Evolutionary conservation across 2,113 vertebrate genomes (phyloP).

Genomic region (Acrocephalus kingi): DNA sequence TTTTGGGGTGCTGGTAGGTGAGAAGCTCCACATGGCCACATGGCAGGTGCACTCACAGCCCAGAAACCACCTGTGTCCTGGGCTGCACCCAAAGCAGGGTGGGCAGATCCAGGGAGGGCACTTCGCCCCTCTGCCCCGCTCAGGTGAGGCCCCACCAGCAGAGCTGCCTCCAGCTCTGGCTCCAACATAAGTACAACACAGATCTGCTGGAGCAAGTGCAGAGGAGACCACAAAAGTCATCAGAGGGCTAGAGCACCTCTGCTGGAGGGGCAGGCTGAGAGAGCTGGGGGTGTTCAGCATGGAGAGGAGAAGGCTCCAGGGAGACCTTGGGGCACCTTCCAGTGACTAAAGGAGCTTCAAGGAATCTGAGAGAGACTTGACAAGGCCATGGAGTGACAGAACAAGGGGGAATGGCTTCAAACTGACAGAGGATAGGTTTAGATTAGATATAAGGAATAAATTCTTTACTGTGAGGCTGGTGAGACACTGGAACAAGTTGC

Average conservation of each 20-base stretch:
- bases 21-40: background rate
- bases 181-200: accelerated
- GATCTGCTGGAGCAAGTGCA: background rate
- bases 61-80: background rate
- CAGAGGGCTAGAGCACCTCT: background rate
- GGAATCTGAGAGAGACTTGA: background rate
- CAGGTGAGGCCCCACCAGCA: background rate
- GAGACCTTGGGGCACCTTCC: background rate
- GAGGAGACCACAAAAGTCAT: background rate
- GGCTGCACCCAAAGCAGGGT: background rate
- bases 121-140: background rate
- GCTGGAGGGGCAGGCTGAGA: background rate
- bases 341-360: background rate
- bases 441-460: background rate
- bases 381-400: background rate
- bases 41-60: background rate
- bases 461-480: background rate
- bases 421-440: background rate
- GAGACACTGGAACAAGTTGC: background rate
- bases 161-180: background rate
- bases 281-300: accelerated
- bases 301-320: background rate
- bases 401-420: background rate
- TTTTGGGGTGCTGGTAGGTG: background rate
- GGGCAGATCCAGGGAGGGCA: background rate